Evolutionary conservation across 2,797 vertebrate genomes (phyloP).

Genomic region (Ciconia nigra): DNA sequence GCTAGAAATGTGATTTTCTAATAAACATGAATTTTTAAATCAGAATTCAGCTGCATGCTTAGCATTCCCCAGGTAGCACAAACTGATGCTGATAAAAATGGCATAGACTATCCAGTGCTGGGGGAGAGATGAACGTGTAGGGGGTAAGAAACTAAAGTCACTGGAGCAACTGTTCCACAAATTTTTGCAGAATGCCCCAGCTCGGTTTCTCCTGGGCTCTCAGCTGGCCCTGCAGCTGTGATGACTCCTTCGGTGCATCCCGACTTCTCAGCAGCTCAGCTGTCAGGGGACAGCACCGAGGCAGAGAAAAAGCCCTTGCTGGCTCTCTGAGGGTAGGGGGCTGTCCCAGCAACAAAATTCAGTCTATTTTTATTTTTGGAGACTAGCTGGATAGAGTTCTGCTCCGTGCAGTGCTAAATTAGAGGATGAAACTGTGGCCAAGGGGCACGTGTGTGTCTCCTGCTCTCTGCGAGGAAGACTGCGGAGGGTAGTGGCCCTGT

Average conservation of each 20-base stretch:
- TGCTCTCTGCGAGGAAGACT: background rate
- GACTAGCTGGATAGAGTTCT: background rate
- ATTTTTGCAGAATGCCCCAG: background rate
- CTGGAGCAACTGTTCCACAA: background rate
- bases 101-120: background rate
- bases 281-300: background rate
- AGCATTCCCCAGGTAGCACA: background rate
- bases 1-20: background rate
- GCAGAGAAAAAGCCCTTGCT: background rate
- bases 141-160: background rate
- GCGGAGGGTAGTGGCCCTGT: background rate
- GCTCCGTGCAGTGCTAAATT: background rate
- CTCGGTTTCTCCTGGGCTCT: background rate
- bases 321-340: background rate
- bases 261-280: background rate
- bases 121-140: fast-evolving
- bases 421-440: background rate
- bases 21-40: background rate
- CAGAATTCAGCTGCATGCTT: background rate
- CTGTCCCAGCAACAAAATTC: background rate
- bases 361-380: background rate
- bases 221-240: background rate
- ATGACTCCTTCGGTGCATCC: background rate
- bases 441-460: background rate
- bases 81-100: background rate